Evolutionary conservation across 30 jellyfish, hydroid and myxozoan genomes (phyloP), one percentile per base, ranked within the genome.

Genomic region (Aurelia sp.): DNA sequence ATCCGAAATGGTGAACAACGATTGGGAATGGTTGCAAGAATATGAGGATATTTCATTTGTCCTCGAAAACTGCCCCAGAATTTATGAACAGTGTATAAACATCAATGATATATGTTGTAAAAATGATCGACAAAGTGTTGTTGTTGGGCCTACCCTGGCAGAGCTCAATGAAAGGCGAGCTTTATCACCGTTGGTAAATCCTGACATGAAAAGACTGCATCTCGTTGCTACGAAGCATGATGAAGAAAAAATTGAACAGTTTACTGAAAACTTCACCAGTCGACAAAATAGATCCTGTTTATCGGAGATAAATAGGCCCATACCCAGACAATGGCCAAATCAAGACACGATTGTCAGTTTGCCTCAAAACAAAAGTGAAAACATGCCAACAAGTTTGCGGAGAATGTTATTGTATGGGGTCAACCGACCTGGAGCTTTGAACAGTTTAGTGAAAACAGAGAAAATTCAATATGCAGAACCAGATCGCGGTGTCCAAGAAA

Each of bases 11-110:
- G 64, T 63, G 67, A 91, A 57, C 55, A 57, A 50, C 74, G 80
- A 81, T 67, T 90, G 97, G 97, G 97, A 90, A 82, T 90, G 91
- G 93, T 31, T 90, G 88, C 97, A 82, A 41, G 94, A 90, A 52
- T 90, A 90, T 76, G 94, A 87, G 27, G 97, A 90, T 61, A 81
- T 90, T 50, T 78, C 91, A 22, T 21, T 41, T 55, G 92, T 74
- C 35, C 61, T 76, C 35, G 92, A 90, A 24, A 88, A 90, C 63
- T 78, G 87, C 63, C 92, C 92, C 3, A 91, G 86, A 15, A 78
- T 90, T 9, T 90, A 90, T 82, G 97, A 90, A 35, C 31, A 77
- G n/a, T 90, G 97, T 51, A 82, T 90, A 3, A 74, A 90, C 63
- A 90, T 90, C 35, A 90, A 90, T 63, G 97, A 90, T 13, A 82